Percentiles rank a stretch among this genome's conserved stretches.
These are phyloP conservation scores for Bucorvus abyssinicus DNA, from an alignment of 2,797 vertebrate species.

Conservation along the genomic window DNA sequence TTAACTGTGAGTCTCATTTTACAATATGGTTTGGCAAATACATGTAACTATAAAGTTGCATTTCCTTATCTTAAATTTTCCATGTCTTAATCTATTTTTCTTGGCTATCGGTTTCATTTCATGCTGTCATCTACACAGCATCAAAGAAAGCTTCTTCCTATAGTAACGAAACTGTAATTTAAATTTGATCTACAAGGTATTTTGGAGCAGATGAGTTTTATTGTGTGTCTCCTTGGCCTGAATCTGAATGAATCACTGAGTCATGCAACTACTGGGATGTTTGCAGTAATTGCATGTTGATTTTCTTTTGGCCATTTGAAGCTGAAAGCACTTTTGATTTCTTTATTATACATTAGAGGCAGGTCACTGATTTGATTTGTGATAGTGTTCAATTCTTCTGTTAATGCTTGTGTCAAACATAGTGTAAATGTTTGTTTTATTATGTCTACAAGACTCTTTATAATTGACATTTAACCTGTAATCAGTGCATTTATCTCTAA, in stretches of 20 bases:
- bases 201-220: slow-evolving; percentile 52
- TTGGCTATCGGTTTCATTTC: neutral
- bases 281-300: slow-evolving; percentile 57
- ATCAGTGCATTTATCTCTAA: slow-evolving; percentile 34
- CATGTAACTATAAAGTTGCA: slow-evolving; percentile 24
- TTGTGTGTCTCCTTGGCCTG: slow-evolving; percentile 15
- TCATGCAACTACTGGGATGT: neutral
- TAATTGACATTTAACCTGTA: slow-evolving; percentile 41
- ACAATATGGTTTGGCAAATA: neutral
- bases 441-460: neutral
- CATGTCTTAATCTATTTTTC: slow-evolving; percentile 16
- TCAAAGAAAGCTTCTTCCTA: slow-evolving; percentile 7
- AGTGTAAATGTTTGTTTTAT: slow-evolving; percentile 7
- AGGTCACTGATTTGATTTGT: slow-evolving; percentile 62
- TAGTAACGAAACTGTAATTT: slow-evolving; percentile 19
- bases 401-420: slow-evolving; percentile 16
- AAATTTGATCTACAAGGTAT: slow-evolving; percentile 8
- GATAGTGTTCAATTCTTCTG: slow-evolving; percentile 4
- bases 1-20: neutral
- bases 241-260: slow-evolving; percentile 41
- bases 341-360: slow-evolving; percentile 11
- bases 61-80: slow-evolving; percentile 58
- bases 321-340: slow-evolving; percentile 57
- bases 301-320: slow-evolving; percentile 45
- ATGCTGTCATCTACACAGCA: neutral